Base-by-base conservation (phyloP, 2,113 vertebrate genomes). In the Oryzias curvinotus region DNA sequence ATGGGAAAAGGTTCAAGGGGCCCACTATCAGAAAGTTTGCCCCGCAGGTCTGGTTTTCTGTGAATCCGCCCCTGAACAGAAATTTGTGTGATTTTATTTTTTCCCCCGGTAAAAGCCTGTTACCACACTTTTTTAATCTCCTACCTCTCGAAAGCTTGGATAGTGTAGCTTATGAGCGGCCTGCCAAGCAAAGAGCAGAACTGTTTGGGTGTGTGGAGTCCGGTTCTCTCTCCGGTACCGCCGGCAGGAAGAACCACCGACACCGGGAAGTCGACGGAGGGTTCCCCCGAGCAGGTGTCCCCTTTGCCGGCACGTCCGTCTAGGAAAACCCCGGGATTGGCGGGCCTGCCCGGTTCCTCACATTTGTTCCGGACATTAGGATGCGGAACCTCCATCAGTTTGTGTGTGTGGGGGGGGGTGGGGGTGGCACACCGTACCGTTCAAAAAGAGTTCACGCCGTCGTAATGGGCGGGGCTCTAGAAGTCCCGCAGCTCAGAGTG, bases 131-230 rank as follows among this genome's bases (percentile, higher is more conserved):
- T 25, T 5, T 36, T 18, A 1, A 45, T 18, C 7, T 54, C 68
- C 89, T 94, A 98, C 96, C 96, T 98, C 91, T 98, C 95, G 79
- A 98, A 92, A 8, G 95, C 92, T 84, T 92, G 89, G 82, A 97
- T 84, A 0, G 96, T 94, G 91, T 94, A 93, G 91, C 95, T 98
- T 87, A 98, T 91, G 14, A 98, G 93, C 44, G 96, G 96, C 83
- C 96, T 91, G 59, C 92, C 93, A 72, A 96, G 89, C 60, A 97
- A 49, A 10, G 57, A 78, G 85, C 95, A 98, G 89, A 96, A 98
- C 85, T 99, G 97, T 88, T 99, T 98, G 0, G 96, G 97, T 45
- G 93, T 97, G 61, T 84, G 75, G 5, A 95, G 88, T 0, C 96
- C 96, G 84, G 95, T 93, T 68, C 97, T 90, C 86, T 98, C 96